A percentile compares a stretch with the other conserved stretches of the same genome.
These are phyloP conservation scores for Tachystola acroxantha DNA, from an alignment of 2,888 invertebrate genomes.

Conservation along the genomic window DNA sequence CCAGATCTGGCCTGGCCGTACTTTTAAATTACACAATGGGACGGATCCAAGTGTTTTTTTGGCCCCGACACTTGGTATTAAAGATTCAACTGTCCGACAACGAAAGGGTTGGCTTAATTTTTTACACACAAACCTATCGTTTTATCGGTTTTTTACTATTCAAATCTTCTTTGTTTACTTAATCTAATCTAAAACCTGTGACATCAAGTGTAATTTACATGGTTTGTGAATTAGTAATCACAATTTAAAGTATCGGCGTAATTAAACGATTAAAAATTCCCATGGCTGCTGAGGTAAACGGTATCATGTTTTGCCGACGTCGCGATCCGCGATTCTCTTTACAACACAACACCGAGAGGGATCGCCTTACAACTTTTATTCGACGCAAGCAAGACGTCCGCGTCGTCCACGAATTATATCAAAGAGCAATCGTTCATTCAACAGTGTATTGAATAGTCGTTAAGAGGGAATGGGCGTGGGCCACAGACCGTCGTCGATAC, in stretches of 20 bases:
- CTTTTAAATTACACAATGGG: slow-evolving; percentile 61
- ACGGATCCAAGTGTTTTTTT: slow-evolving; percentile 58
- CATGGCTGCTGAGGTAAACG: slow-evolving; percentile 24
- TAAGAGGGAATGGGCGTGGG: slow-evolving; percentile 36
- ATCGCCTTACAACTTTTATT: slow-evolving; percentile 68
- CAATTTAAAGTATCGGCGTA: slow-evolving; percentile 20
- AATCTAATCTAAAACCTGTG: slow-evolving; percentile 27
- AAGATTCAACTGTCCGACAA: slow-evolving; percentile 59
- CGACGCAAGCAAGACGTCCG: slow-evolving; percentile 43
- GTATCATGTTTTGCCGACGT: slow-evolving; percentile 17
- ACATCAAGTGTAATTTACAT: slow-evolving; percentile 31
- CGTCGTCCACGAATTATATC: slow-evolving; percentile 61
- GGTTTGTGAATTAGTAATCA: slow-evolving; percentile 13
- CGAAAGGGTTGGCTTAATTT: slow-evolving; percentile 65
- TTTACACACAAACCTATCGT: slow-evolving; percentile 56
- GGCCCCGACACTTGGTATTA: slow-evolving; percentile 49
- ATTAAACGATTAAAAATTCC: slow-evolving; percentile 32
- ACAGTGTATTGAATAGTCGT: slow-evolving; percentile 73
- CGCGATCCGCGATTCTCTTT: slow-evolving; percentile 37
- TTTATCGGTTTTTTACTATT: slow-evolving; percentile 52
- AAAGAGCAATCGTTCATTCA: slow-evolving; percentile 76
- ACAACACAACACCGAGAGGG: slow-evolving; percentile 40
- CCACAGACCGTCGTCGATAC: slow-evolving; percentile 18
- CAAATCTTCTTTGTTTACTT: slow-evolving; percentile 36
- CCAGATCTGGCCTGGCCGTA: slow-evolving; percentile 53